Evolutionary conservation across 2,113 vertebrate genomes (phyloP).

Genomic region (Varanus komodoensis): DNA sequence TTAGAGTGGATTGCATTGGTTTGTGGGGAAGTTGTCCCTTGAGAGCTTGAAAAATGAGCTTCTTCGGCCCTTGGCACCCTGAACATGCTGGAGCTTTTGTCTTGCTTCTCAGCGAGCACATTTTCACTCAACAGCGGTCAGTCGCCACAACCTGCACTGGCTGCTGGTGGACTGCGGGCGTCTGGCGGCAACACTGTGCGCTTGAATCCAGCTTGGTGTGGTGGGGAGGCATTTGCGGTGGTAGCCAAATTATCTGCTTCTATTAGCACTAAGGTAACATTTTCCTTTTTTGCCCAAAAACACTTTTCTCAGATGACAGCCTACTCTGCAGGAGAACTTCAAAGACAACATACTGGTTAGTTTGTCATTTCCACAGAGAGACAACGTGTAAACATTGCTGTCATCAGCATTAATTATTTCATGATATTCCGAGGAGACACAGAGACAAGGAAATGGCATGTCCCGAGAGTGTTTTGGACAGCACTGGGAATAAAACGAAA

Average conservation of each 20-base stretch:
- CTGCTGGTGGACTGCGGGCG: neutral
- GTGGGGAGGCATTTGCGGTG: neutral
- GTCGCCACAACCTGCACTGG: neutral
- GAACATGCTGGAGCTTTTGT: neutral
- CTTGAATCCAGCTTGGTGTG: neutral
- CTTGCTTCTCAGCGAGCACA: neutral
- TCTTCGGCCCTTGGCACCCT: neutral
- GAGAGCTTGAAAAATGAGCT: neutral
- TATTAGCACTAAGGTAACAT: neutral
- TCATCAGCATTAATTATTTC: neutral
- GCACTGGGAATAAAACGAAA: neutral
- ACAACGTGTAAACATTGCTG: neutral
- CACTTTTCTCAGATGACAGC: neutral
- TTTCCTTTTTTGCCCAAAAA: slow-evolving; percentile 27
- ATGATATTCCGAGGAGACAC: neutral
- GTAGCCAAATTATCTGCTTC: neutral
- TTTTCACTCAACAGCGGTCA: neutral
- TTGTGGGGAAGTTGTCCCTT: neutral
- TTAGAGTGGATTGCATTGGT: neutral
- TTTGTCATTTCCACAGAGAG: neutral
- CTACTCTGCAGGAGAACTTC: slow-evolving; percentile 16
- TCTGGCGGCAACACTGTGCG: neutral
- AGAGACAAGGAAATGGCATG: neutral
- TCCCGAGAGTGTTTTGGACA: neutral
- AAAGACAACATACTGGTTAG: neutral